These are phyloP conservation scores for Tortrix viridana DNA, from an alignment of 2,888 invertebrate genomes.

Conservation along the genomic window DNA sequence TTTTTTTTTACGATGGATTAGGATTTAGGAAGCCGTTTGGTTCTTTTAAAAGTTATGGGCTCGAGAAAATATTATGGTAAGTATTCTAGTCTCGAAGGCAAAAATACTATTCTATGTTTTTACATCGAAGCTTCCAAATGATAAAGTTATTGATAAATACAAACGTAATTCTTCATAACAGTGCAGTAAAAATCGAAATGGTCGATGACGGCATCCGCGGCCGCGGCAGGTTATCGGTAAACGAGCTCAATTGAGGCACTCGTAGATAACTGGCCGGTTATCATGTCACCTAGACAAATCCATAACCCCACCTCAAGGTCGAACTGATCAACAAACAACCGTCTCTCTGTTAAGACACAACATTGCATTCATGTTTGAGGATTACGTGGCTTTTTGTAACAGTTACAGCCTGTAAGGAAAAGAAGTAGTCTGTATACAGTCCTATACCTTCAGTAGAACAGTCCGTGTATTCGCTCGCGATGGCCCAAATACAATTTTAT, in stretches of 20 bases:
- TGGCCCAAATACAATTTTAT: conserved; percentile 78
- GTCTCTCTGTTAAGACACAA: not conserved
- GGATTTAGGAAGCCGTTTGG: too few species aligned
- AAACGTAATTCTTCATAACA: not conserved
- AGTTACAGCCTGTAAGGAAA: not conserved
- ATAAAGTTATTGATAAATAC: too few species aligned
- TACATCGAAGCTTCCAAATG: too few species aligned
- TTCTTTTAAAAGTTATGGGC: too few species aligned
- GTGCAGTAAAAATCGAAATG: not conserved
- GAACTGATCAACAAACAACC: conserved; percentile 32
- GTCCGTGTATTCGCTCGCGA: conserved; percentile 41
- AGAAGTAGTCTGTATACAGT: too few species aligned
- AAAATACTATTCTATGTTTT: too few species aligned
- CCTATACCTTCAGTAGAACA: conserved; percentile 13
- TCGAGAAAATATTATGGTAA: too few species aligned
- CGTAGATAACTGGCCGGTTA: conserved; percentile 54
- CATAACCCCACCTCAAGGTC: conserved; percentile 33
- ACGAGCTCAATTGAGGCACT: conserved; percentile 68
- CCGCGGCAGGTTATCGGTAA: conserved; percentile 61
- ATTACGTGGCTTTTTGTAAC: not conserved
- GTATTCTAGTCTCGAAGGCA: too few species aligned
- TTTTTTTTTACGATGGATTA: too few species aligned
- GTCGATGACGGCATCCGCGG: conserved; percentile 28
- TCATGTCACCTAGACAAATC: conserved; percentile 47
- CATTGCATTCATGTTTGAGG: not conserved